Evolutionary conservation across 92 coral and sea anemone species (phyloP), one percentile per base, ranked within the genome.

Genomic region (Palythoa heliodiscus): DNA sequence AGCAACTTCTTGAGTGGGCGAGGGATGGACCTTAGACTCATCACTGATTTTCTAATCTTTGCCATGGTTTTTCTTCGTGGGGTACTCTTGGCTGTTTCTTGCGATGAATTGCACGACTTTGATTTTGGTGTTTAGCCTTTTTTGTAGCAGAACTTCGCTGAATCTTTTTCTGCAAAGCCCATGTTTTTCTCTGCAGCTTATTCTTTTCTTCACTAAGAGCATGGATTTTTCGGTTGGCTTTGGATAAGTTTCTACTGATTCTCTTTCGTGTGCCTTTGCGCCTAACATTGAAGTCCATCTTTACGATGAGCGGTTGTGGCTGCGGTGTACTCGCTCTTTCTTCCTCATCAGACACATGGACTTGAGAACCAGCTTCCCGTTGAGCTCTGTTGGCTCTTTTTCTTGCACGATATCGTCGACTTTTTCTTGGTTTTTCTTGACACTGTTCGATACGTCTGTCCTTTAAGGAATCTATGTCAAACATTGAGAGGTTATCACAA

Each of bases 91-190:
- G 78, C 75, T 13, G 75, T 39, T 39, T 17, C 38, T 24, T 70
- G 22, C 50, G 50, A 43, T 40, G 50, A 70, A 70, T 70, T 24
- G 75, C 48, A 25, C 25, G 78, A 53, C 55, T 20, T 47, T 53
- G 29, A 20, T 53, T 43, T 47, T 22, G 40, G 55, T 74, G 15
- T 74, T 61, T 61, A 55, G 83, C 83, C 64, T 54, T 58, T 78
- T 78, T 78, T 68, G 38, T 35, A 52, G 12, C 83, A 60, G 85
- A 80, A 80, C 85, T 80, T 57, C 85, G 74, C 85, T 80, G 73
- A 3, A 80, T 55, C 84, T 29, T 80, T 80, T 80, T 80, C 74
- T 80, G 85, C 64, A 80, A 80, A 50, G 85, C 85, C 74, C 85
- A 80, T 80, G 85, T 55, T 48, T 80, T 80, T 63, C 85, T 80